Base-by-base conservation (phyloP, 2,113 vertebrate species). In the Potamarius usumacintae region DNA sequence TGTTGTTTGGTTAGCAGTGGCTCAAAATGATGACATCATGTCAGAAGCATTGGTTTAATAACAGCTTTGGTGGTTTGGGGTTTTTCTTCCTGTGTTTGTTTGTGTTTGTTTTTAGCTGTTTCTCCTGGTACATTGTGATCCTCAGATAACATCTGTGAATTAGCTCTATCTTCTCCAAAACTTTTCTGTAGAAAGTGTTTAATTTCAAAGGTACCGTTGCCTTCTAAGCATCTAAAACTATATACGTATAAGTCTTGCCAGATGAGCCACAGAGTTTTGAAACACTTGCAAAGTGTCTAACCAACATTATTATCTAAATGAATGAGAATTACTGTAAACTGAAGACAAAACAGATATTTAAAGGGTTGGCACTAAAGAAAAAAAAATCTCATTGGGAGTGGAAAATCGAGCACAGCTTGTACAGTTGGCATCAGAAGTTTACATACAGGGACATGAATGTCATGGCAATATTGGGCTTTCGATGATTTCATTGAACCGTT, bases 21-120 rank as follows among this genome's bases (percentile, higher is more conserved):
- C 67, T 71, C 88, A 86, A 67, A 84, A 90, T 83, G 82, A 92
- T 94, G 93, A 95, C 91, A 92, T 94, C 88, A 94, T 92, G 82
- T 91, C 76, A 87, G 88, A 90, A 92, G 90, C 82, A 89, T 90
- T 83, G 62, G 86, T 89, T 88, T 93, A 93, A 91, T 88, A 87
- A 93, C 57, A 65, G 67, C 88, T 79, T 12, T 83, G 77, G 81
- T 82, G 81, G 87, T 22, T 74, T 79, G 50, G 18, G 57, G 22
- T 78, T 80, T 85, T 78, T 78, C 57, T 72, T 65, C 82, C 86
- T 55, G 69, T 83, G 67, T 80, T n/a, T 88, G 63, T 90, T 48
- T 52, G 65, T 87, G 27, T 83, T 50, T 82, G 34, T 76, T 50
- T 50, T 84, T 12, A 27, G 52, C 48, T 18, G 63, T 83, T 53